Evolutionary conservation across 2,888 invertebrate species (phyloP), one percentile per base, ranked within the genome.

Genomic region (Scaptomyza caliginosa): DNA sequence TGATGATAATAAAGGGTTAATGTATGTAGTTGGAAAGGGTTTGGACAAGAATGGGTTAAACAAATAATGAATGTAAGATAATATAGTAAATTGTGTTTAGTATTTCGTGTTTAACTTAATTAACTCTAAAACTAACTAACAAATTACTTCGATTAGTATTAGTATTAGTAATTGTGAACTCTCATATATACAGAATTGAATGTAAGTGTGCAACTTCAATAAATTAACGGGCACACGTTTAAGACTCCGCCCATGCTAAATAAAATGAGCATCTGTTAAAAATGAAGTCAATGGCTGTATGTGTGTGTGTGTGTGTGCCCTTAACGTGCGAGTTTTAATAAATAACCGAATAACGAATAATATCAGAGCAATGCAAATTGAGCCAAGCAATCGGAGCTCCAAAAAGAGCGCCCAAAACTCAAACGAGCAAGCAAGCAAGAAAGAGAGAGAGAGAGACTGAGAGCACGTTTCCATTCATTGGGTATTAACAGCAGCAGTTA

Each of bases 341-440:
- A 82, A 86, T 77, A 81, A 66, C 67, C 78, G 72, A 85, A 82
- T 85, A 87, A 85, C 83, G 83, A 84, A 84, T 87, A 86, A 87
- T 84, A 84, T 71, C 83, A 77, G 86, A 74, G 83, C 83, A 83
- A 87, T 84, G 80, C 77, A 82, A 84, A 83, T 85, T 34, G 70
- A 71, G 52, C 56, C 21, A 21, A 28, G 50, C 54, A 54, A 30
- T 28, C 48, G 43, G 43, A 21, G 46, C 56, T 43, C 50, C 57
- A 54, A 50, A 46, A 19, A 8, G 40, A 49, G 39, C 46, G 39
- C 40, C 45, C 52, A 34, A 24, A 24, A 6, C 8, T 13, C 5
- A 4, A 28, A 28, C n/a, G 23, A 21, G 21, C 13, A 11, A 13
- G 46, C 21, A 42, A 36, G 55, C 17, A 46, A 42, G 49, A 34